phyloP scores from a whole-genome alignment of 2,888 invertebrate genomes.

The Leuctra nigra region DNA sequence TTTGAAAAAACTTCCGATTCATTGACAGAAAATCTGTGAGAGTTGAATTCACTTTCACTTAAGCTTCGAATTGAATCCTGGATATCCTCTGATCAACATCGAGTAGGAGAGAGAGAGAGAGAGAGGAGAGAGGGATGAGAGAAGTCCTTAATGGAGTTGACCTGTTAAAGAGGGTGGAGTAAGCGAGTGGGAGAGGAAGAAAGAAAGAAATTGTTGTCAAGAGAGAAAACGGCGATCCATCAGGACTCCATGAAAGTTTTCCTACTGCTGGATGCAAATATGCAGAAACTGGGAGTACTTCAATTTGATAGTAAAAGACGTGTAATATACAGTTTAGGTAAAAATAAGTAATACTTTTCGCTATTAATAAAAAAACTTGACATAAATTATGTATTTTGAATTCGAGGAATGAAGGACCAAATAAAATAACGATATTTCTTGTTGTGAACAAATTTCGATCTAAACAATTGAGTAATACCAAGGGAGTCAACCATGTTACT shows the following conservation, averaged over 20 bases:
- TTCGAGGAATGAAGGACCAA: no score
- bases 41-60: conserved; percentile 7
- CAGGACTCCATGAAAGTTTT: background rate
- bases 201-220: conserved; percentile 9
- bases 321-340: no score
- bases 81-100: conserved; percentile 7
- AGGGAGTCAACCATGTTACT: no score
- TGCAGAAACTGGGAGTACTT: no score
- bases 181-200: background rate
- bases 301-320: no score
- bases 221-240: conserved; percentile 13
- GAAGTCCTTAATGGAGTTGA: conserved; percentile 27
- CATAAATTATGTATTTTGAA: no score
- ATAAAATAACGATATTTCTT: no score
- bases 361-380: no score
- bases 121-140: background rate
- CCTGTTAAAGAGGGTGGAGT: conserved; percentile 24
- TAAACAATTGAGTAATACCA: no score
- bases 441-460: no score
- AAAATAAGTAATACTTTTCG: no score
- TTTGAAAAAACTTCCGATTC: background rate
- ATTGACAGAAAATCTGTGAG: conserved; percentile 12
- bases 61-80: conserved; percentile 2
- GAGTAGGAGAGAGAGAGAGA: conserved; percentile 10
- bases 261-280: background rate